Percentiles rank a stretch among this genome's conserved stretches.
Evolutionary conservation across 1,140 invertebrate genomes (phyloP).

Genomic region (Chrysopa pallens): DNA sequence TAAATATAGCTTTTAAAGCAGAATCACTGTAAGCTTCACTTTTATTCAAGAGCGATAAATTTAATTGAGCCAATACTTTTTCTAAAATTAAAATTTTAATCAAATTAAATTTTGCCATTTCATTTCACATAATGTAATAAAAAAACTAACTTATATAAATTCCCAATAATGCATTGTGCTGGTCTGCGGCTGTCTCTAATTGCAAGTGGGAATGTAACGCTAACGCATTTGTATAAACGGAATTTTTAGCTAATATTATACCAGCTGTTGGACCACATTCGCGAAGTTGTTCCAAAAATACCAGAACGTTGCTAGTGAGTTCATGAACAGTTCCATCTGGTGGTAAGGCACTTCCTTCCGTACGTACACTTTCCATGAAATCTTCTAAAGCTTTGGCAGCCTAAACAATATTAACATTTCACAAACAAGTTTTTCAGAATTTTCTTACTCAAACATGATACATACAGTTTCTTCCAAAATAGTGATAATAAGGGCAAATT

Average conservation of each 20-base stretch:
- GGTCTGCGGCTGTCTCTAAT: constrained; percentile 24
- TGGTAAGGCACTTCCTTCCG: constrained; percentile 69
- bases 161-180: constrained; percentile 45
- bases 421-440: constrained; percentile 1
- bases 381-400: constrained; percentile 80
- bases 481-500: constrained; percentile 53
- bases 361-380: constrained; percentile 77
- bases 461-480: constrained; percentile 56
- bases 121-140: neutral
- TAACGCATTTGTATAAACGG: constrained; percentile 28
- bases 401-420: constrained; percentile 24
- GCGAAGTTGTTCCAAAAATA: constrained; percentile 69
- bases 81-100: constrained; percentile 29
- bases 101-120: neutral
- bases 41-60: constrained; percentile 65
- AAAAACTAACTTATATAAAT: constrained; percentile 50
- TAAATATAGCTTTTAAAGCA: constrained; percentile 68
- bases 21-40: constrained; percentile 70
- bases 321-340: constrained; percentile 95
- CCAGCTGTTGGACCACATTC: constrained; percentile 61
- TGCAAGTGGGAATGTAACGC: constrained; percentile 27
- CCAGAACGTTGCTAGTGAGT: constrained; percentile 79
- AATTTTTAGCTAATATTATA: constrained; percentile 39
- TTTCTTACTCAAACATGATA: constrained; percentile 5
- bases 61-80: constrained; percentile 71